phyloP scores from a whole-genome alignment of 2,113 vertebrate genomes.

The Rafetus swinhoei region DNA sequence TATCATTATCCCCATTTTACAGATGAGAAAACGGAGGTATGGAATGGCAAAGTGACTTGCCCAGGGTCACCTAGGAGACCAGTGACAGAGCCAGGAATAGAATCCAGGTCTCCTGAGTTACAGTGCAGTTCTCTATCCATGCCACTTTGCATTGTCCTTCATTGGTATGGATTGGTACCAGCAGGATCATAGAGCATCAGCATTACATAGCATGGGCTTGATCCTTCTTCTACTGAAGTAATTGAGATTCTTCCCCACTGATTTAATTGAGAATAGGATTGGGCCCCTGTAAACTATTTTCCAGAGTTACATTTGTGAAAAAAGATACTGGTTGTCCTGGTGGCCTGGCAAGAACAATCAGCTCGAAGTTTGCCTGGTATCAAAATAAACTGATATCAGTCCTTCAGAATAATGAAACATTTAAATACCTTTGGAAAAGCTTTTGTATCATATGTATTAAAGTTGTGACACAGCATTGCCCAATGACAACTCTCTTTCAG shows the following conservation, averaged over 20 bases:
- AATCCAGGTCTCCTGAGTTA: not conserved
- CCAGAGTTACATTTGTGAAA: constrained; percentile 25
- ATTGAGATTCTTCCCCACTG: not conserved
- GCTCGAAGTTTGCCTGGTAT: constrained; percentile 32
- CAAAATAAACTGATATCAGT: constrained; percentile 56
- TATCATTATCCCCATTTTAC: not conserved
- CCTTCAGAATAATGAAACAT: constrained; percentile 50
- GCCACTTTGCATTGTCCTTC: not conserved
- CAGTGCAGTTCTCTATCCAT: not conserved
- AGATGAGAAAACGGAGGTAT: not conserved
- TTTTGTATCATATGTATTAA: constrained; percentile 52
- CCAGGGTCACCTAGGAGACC: not conserved
- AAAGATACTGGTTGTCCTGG: not conserved
- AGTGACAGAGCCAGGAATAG: not conserved
- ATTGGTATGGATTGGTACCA: not conserved
- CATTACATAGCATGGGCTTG: not conserved
- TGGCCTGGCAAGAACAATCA: not conserved
- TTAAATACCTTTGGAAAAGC: constrained; percentile 21
- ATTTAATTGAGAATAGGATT: not conserved
- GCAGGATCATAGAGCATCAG: not conserved
- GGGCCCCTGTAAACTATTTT: not conserved
- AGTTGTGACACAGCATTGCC: constrained; percentile 52
- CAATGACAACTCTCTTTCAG: constrained; percentile 47
- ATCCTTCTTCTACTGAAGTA: not conserved
- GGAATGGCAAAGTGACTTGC: not conserved